Base-by-base conservation (phyloP, 2,113 vertebrate species). In the Nycticryphes semicollaris region DNA sequence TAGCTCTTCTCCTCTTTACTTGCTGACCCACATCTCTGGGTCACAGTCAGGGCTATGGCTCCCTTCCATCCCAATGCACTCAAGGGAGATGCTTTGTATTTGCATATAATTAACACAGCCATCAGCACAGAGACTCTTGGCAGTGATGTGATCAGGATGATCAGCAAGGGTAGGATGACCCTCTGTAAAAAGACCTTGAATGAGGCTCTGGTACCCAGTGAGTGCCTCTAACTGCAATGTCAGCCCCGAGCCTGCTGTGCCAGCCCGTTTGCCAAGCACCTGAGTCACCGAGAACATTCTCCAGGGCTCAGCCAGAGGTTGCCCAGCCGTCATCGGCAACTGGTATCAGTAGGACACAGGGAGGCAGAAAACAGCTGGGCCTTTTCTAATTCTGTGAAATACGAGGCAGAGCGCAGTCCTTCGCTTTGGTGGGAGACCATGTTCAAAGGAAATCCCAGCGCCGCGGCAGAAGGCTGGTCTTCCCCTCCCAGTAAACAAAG, bases 301-400 rank as follows among this genome's bases (percentile, higher is more conserved):
- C 80, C 89, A 91, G 78, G 66, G 75, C 90, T 83, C 68, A 84
- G 93, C 33, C 84, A 95, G 84, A 82, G 92, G 79, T 66, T 96
- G 60, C 63, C 56, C 59, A 92, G 81, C 53, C 17, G 0, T 92
- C 84, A 94, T 64, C 74, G 76, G 67, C 53, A 75, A 72, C 48
- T 96, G 96, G 91, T 33, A 63, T 79, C 91, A 95, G 81, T 51
- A 89, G 53, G 82, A 66, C 3, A 7, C 59, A 74, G 56, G 23
- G 82, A 91, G 25, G 24, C 73, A 69, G 77, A 74, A 93, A 89
- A 84, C 2, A 89, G 57, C 60, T 48, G 15, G 9, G 22, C 56
- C 63, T 85, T 50, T 50, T 62, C 51, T 80, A 87, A 87, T 83
- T 77, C 84, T 84, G 56, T 63, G 33, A 88, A 75, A 94, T 25